These are phyloP conservation scores for Cerastis leucographa DNA, from an alignment of 2,888 invertebrate species.

Conservation along the genomic window DNA sequence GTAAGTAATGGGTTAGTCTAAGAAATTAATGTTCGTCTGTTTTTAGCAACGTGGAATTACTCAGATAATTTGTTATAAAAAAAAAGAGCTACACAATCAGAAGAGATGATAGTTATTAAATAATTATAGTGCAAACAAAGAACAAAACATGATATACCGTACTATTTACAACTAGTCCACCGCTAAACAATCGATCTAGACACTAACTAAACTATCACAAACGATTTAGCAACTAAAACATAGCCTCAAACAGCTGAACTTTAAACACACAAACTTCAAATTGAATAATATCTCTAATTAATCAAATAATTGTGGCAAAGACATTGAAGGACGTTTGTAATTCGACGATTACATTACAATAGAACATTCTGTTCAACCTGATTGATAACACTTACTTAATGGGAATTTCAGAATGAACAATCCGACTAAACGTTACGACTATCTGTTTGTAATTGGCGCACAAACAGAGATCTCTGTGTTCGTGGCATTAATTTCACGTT, in stretches of 20 bases:
- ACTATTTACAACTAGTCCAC: not conserved
- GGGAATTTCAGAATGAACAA: constrained; percentile 75
- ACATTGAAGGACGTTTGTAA: constrained; percentile 64
- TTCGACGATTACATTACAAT: constrained; percentile 61
- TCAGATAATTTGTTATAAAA: not conserved
- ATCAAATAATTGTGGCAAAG: constrained; percentile 63
- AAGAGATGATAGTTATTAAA: not conserved
- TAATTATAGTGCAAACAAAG: not conserved
- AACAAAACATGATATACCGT: not conserved
- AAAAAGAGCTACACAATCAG: not conserved
- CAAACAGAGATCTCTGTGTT: constrained; percentile 72
- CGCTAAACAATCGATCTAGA: constrained; percentile 12
- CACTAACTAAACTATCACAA: constrained; percentile 45
- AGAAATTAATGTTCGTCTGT: not conserved
- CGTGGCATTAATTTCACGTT: constrained; percentile 75
- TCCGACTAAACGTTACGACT: constrained; percentile 70
- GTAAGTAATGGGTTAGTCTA: not conserved
- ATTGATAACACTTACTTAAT: constrained; percentile 70
- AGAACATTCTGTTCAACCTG: constrained; percentile 66
- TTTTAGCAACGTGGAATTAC: not conserved
- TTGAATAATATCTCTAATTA: constrained; percentile 63
- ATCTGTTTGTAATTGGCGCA: constrained; percentile 75
- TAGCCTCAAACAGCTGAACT: constrained; percentile 45
- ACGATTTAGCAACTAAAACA: constrained; percentile 43
- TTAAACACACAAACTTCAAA: constrained; percentile 54